Evolutionary conservation across 2,113 vertebrate species (phyloP).

Genomic region (Triplophysa dalaica): DNA sequence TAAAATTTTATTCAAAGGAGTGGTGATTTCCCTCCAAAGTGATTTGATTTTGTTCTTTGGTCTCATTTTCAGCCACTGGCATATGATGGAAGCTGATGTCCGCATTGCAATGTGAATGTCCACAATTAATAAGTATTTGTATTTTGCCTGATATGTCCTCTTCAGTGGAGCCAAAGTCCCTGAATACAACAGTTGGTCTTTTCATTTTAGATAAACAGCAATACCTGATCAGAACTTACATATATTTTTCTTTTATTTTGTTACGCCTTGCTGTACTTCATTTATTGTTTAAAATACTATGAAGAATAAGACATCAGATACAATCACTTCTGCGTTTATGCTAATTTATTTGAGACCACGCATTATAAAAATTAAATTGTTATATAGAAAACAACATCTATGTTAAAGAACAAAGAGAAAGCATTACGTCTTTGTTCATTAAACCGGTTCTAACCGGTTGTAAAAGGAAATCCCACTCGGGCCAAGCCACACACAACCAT

Average conservation of each 20-base stretch:
- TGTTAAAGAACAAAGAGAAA: neutral
- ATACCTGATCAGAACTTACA: neutral
- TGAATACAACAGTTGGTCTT: neutral
- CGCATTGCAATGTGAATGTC: neutral
- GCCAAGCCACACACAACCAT: neutral
- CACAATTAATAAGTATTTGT: neutral
- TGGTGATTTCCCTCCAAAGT: neutral
- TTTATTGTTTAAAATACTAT: neutral
- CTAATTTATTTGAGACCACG: neutral
- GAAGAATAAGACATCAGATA: neutral
- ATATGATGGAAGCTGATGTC: conserved; percentile 64
- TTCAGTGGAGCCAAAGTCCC: neutral
- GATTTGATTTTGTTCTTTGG: neutral
- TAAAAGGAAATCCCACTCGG: neutral
- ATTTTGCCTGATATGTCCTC: neutral
- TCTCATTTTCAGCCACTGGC: conserved; percentile 66
- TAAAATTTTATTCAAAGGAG: neutral
- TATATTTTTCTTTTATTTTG: neutral
- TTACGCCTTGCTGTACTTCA: neutral
- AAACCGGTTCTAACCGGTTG: conserved; percentile 45
- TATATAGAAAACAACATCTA: neutral
- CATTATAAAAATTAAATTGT: neutral
- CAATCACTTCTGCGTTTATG: neutral
- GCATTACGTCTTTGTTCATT: conserved; percentile 35
- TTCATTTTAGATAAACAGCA: neutral